Conservation (phyloP, 2,888 invertebrate genomes). For the Conchocele bisecta region DNA sequence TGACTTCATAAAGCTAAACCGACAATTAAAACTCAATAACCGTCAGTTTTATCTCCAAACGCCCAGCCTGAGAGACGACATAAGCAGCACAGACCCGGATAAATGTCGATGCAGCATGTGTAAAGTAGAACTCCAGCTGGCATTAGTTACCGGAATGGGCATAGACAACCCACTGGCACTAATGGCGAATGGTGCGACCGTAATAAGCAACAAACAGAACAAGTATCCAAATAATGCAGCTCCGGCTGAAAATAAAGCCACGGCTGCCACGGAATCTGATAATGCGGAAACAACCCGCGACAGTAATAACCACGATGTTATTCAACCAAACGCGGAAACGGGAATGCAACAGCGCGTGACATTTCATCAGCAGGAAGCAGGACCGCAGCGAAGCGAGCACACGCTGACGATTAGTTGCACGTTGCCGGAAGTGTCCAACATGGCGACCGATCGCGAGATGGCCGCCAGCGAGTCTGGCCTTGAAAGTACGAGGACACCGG, state of each 20-base stretch:
- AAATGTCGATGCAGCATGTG: slow-evolving; percentile 70
- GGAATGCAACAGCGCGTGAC: slow-evolving; percentile 11
- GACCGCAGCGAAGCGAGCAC: slow-evolving; percentile 18
- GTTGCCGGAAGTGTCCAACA: slow-evolving; percentile 47
- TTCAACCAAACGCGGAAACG: neutral
- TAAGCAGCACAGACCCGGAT: slow-evolving; percentile 46
- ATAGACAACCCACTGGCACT: slow-evolving; percentile 2
- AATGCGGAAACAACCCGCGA: neutral
- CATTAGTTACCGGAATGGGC: slow-evolving; percentile 48
- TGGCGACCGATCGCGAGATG: no score
- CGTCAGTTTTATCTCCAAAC: slow-evolving; percentile 69
- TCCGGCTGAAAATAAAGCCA: neutral
- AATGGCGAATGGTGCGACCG: no score
- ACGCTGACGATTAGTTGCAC: slow-evolving; percentile 53
- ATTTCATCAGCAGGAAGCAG: slow-evolving; percentile 45
- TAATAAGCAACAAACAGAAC: neutral
- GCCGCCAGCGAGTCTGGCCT: slow-evolving; percentile 49
- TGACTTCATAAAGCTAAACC: slow-evolving; percentile 63
- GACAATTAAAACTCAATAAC: slow-evolving; percentile 63
- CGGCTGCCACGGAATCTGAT: neutral
- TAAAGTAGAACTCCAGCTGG: slow-evolving; percentile 66
- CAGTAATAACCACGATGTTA: neutral
- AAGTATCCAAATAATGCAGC: neutral
- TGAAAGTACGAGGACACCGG: slow-evolving; percentile 46
- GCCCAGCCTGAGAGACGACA: slow-evolving; percentile 54